Conservation (phyloP, 2,113 vertebrate genomes). For the Brachyistius frenatus region DNA sequence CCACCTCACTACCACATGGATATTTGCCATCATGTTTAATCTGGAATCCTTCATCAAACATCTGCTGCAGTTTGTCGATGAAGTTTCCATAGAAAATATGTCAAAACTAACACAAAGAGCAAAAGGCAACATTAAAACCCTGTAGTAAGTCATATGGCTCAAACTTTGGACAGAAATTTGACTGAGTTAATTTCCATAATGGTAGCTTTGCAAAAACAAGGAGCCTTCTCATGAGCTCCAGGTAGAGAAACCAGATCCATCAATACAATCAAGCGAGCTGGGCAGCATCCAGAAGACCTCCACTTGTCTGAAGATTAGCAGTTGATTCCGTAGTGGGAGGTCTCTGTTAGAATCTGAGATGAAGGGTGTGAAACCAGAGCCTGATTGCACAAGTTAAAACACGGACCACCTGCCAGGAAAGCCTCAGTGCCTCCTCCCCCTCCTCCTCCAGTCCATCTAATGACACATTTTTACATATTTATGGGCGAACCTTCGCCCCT, state of each 20-base stretch:
- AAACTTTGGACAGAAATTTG: neutral
- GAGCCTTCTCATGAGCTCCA: conserved; percentile 36
- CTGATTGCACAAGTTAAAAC: conserved; percentile 70
- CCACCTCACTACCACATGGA: neutral
- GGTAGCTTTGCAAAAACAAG: conserved; percentile 10
- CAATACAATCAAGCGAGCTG: conserved; percentile 52
- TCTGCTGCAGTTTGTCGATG: too few relatives aligned
- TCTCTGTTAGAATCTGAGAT: conserved; percentile 74
- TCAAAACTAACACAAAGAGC: neutral
- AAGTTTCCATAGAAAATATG: neutral
- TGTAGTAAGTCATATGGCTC: neutral
- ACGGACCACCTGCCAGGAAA: conserved; percentile 72
- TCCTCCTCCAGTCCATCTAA: conserved; percentile 2
- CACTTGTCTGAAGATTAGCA: conserved; percentile 68
- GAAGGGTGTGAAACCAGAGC: conserved; percentile 79
- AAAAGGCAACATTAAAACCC: conserved; percentile 9
- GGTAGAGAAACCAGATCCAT: conserved; percentile 63
- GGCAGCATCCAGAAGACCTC: conserved; percentile 47
- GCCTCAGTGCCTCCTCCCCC: conserved; percentile 17
- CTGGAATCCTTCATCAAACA: too few relatives aligned
- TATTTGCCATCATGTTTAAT: neutral
- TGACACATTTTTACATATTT: conserved; percentile 47
- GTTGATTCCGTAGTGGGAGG: conserved; percentile 74
- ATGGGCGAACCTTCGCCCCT: conserved; percentile 4
- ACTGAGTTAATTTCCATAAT: conserved; percentile 13